phyloP scores from a whole-genome alignment of 2,888 invertebrate genomes.

The Deroplatys truncata region DNA sequence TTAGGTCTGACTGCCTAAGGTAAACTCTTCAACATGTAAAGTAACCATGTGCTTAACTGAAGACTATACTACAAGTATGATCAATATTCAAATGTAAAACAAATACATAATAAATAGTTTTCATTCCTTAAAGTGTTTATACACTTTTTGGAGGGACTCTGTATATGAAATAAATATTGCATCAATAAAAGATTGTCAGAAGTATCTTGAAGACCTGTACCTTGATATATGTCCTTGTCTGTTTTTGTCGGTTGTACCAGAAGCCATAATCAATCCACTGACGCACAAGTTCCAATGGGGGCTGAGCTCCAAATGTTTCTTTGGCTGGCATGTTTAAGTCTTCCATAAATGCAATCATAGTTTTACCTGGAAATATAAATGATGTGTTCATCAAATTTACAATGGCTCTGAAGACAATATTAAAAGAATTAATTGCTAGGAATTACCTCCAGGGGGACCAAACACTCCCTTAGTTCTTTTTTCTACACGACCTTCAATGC shows the following conservation, averaged over 20 bases:
- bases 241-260: slow-evolving; percentile 82
- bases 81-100: no score
- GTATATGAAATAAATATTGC: no score
- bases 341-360: slow-evolving; percentile 82
- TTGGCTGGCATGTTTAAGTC: slow-evolving; percentile 92
- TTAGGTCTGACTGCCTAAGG: no score
- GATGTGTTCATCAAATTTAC: neutral
- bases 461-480: slow-evolving; percentile 83
- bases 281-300: slow-evolving; percentile 77
- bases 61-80: no score
- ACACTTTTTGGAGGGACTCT: no score
- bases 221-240: slow-evolving; percentile 67
- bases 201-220: slow-evolving; percentile 19
- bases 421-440: neutral
- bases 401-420: neutral
- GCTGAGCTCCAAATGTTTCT: slow-evolving; percentile 84
- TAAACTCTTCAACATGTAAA: no score
- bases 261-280: slow-evolving; percentile 87
- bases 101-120: no score
- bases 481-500: slow-evolving; percentile 80
- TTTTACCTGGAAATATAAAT: slow-evolving; percentile 51
- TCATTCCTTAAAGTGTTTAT: no score
- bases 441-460: slow-evolving; percentile 67
- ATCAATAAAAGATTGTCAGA: no score
- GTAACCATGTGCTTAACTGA: no score